These are phyloP conservation scores for Bedellia somnulentella DNA, from an alignment of 2,888 invertebrate genomes.

Conservation along the genomic window DNA sequence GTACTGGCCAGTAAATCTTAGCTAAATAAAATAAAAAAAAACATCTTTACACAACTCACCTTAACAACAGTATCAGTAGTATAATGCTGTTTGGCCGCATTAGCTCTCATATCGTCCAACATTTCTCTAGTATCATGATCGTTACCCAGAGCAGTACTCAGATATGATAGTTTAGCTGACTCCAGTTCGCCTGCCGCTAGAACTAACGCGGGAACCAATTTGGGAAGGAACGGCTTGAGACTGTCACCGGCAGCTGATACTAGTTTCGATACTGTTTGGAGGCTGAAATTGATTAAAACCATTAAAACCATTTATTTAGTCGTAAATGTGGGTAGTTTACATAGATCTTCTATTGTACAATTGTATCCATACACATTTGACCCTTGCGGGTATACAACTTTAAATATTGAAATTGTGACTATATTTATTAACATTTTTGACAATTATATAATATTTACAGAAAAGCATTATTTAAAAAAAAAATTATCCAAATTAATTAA, in stretches of 20 bases:
- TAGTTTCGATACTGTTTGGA: conserved; percentile 84
- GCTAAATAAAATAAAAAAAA: no score
- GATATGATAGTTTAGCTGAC: conserved; percentile 74
- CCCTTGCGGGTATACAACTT: no score
- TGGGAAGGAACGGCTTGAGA: conserved; percentile 78
- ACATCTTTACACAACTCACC: no score
- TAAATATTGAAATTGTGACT: no score
- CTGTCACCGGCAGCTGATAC: conserved; percentile 78
- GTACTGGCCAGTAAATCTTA: no score
- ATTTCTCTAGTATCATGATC: conserved; percentile 73
- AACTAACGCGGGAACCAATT: conserved; percentile 80
- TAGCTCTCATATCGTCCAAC: conserved; percentile 79
- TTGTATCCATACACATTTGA: no score
- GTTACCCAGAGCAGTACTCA: conserved; percentile 72
- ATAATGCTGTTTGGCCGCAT: conserved; percentile 80
- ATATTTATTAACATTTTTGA: no score
- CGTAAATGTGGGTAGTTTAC: no score
- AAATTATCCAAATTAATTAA: no score
- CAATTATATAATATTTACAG: no score
- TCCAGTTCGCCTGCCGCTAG: conserved; percentile 88
- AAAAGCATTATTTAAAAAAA: neutral
- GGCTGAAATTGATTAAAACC: conserved; percentile 38
- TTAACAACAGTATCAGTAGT: conserved; percentile 86
- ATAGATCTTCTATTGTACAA: no score
- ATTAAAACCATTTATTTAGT: neutral